Evolutionary conservation across 2,113 vertebrate species (phyloP).

Genomic region (Glaucomys volans): DNA sequence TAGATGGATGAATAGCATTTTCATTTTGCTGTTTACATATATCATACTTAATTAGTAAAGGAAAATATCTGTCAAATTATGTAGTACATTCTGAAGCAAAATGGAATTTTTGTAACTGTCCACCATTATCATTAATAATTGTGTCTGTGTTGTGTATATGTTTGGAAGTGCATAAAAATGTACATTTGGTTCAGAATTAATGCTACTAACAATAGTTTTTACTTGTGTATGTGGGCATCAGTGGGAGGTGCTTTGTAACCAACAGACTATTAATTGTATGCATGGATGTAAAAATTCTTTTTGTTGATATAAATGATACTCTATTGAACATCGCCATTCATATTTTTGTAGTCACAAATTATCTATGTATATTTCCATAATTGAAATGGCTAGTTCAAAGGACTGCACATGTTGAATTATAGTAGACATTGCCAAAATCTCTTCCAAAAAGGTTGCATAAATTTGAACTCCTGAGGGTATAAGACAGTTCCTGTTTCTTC

Average conservation of each 20-base stretch:
- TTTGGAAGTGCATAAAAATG: neutral
- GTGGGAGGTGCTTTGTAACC: neutral
- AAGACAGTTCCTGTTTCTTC: neutral
- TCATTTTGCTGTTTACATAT: slow-evolving; percentile 11
- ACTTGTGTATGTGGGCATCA: neutral
- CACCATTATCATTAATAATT: slow-evolving; percentile 8
- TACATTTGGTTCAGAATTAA: neutral
- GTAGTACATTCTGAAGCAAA: slow-evolving; percentile 41
- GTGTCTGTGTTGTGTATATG: neutral
- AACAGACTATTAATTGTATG: neutral
- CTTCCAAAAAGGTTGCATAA: neutral
- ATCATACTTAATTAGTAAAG: neutral
- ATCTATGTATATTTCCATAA: slow-evolving; percentile 6
- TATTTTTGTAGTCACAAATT: slow-evolving; percentile 13
- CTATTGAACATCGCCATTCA: neutral
- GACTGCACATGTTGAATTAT: slow-evolving; percentile 1
- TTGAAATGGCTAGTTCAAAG: slow-evolving; percentile 24
- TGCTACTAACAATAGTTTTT: neutral
- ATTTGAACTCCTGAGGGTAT: neutral
- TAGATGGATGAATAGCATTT: neutral
- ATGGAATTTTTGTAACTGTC: neutral
- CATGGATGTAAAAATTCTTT: neutral
- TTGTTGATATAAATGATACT: neutral
- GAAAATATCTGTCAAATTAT: neutral
- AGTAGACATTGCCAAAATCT: neutral